Percentiles rank a stretch among this genome's conserved stretches.
Conservation (phyloP, 2,113 vertebrate species). For the Sprattus sprattus region DNA sequence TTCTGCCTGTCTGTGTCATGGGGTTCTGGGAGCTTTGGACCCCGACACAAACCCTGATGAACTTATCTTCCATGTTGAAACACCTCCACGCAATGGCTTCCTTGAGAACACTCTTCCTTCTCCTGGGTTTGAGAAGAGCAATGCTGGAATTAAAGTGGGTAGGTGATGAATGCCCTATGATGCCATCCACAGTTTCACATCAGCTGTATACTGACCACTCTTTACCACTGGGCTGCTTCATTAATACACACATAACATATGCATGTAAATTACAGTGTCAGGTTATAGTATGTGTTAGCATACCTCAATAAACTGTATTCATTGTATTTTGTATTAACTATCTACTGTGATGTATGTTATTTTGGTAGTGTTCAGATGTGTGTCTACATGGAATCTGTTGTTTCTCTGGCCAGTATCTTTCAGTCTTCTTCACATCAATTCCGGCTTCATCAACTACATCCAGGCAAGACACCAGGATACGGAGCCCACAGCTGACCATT, state of each 20-base stretch:
- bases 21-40: conserved; percentile 64
- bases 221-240: too few relatives aligned
- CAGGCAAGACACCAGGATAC: conserved; percentile 57
- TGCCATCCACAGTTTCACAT: not conserved
- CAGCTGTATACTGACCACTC: not conserved
- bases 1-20: conserved; percentile 49
- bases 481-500: conserved; percentile 62
- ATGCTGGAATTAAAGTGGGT: conserved; percentile 65
- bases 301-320: too few relatives aligned
- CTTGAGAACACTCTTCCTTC: conserved; percentile 71
- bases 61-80: conserved; percentile 71
- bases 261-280: too few relatives aligned
- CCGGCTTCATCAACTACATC: conserved; percentile 65
- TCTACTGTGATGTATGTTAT: too few relatives aligned
- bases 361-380: too few relatives aligned
- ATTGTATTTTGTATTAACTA: too few relatives aligned
- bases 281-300: too few relatives aligned
- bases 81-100: conserved; percentile 61
- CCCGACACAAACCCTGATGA: conserved; percentile 64
- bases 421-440: conserved; percentile 65
- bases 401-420: conserved; percentile 62
- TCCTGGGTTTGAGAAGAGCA: conserved; percentile 70
- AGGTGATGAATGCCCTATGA: conserved; percentile 26
- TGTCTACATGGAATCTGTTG: too few relatives aligned
- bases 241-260: too few relatives aligned